phyloP scores from a whole-genome alignment of 30 jellyfish, hydroid and myxozoan genomes.

The Rhopilema esculentum region DNA sequence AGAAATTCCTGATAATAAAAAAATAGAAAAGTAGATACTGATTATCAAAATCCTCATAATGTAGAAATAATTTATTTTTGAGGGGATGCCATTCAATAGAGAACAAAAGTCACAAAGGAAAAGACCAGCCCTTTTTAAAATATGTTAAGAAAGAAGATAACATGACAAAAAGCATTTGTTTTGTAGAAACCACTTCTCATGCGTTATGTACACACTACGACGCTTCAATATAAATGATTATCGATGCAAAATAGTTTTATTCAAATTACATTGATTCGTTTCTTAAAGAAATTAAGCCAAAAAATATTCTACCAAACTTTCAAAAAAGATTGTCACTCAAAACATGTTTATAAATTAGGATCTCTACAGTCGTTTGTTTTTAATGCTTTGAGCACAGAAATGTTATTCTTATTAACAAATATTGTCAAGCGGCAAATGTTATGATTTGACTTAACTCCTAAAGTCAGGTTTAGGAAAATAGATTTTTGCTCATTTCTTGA shows the following conservation, averaged over 20 bases:
- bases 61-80: too few relatives aligned
- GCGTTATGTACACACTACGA: background rate
- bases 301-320: background rate
- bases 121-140: background rate
- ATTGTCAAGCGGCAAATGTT: too few relatives aligned
- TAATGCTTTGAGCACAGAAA: background rate
- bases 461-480: background rate
- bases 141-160: background rate
- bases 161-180: background rate
- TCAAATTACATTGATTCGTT: background rate
- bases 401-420: background rate
- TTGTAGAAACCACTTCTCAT: background rate
- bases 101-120: too few relatives aligned
- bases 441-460: background rate
- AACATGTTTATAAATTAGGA: background rate
- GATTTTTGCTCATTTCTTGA: background rate
- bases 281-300: background rate
- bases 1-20: too few relatives aligned
- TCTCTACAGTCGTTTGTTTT: background rate
- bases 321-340: background rate
- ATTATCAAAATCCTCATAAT: too few relatives aligned
- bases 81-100: too few relatives aligned
- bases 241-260: background rate
- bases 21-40: too few relatives aligned
- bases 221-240: background rate